A percentile compares a stretch with the other conserved stretches of the same genome.
Conservation (phyloP, 2,113 vertebrate species). For the Sphyrna mokarran region DNA sequence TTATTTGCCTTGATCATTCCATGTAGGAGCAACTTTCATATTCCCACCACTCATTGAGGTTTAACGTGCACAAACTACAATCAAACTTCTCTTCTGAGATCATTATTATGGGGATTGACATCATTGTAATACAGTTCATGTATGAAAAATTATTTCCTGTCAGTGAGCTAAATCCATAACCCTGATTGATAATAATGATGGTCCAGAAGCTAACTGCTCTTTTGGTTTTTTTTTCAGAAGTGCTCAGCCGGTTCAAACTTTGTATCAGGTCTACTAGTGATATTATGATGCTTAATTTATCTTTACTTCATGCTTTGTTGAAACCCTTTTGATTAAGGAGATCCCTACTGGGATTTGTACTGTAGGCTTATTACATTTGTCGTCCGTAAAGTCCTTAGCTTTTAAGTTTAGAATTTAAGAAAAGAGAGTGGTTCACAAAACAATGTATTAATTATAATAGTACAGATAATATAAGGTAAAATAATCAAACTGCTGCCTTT, state of each 20-base stretch:
- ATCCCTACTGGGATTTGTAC: not conserved
- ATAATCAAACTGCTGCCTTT: not conserved
- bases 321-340: not conserved
- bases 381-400: not conserved
- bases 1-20: not conserved
- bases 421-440: not conserved
- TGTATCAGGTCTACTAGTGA: not conserved
- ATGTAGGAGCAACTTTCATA: not conserved
- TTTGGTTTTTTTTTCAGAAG: not conserved
- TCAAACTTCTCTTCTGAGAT: not conserved
- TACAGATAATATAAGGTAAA: not conserved
- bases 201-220: not conserved
- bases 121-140: slow-evolving; percentile 6
- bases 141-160: not conserved
- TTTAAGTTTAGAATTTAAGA: not conserved
- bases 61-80: not conserved
- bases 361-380: not conserved
- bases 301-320: not conserved
- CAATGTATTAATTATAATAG: not conserved
- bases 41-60: not conserved
- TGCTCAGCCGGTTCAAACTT: not conserved
- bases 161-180: not conserved
- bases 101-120: not conserved
- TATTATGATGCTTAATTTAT: not conserved
- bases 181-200: not conserved